Conservation (phyloP, 2,113 vertebrate genomes). For the Conger conger region DNA sequence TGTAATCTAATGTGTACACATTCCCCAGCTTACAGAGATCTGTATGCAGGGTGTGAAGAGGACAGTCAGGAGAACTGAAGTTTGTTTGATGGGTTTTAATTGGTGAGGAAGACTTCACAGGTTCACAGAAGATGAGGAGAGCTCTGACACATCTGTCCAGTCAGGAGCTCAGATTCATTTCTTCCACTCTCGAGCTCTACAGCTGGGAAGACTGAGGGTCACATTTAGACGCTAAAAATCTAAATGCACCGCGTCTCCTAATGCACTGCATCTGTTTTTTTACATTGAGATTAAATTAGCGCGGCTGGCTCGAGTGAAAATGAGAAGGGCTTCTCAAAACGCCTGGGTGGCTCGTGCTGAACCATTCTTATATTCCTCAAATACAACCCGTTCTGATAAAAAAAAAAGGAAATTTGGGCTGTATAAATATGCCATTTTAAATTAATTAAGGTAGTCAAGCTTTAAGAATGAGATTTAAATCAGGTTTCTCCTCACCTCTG, state of each 20-base stretch:
- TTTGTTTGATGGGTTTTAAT: too few relatives aligned
- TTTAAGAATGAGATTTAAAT: background rate
- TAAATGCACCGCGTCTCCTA: conserved; percentile 39
- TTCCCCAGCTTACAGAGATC: too few relatives aligned
- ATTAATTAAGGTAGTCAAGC: background rate
- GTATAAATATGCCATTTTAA: background rate
- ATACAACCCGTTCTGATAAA: background rate
- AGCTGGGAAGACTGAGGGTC: background rate
- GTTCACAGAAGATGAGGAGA: too few relatives aligned
- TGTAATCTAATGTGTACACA: too few relatives aligned
- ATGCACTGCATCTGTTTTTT: conserved; percentile 44
- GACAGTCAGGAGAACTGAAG: too few relatives aligned
- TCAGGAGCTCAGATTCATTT: too few relatives aligned
- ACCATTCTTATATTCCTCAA: background rate
- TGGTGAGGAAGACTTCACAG: too few relatives aligned
- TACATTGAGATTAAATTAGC: conserved; percentile 43
- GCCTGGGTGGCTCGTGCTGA: background rate
- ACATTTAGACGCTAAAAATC: conserved; percentile 44
- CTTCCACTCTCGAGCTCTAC: background rate
- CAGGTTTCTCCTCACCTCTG: background rate
- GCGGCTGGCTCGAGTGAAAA: conserved; percentile 2
- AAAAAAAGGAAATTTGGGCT: too few relatives aligned
- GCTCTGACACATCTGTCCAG: too few relatives aligned
- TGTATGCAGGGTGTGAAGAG: too few relatives aligned
- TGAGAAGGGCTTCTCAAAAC: background rate